phyloP scores from a whole-genome alignment of 2,113 vertebrate genomes.

The Caranx melampygus region DNA sequence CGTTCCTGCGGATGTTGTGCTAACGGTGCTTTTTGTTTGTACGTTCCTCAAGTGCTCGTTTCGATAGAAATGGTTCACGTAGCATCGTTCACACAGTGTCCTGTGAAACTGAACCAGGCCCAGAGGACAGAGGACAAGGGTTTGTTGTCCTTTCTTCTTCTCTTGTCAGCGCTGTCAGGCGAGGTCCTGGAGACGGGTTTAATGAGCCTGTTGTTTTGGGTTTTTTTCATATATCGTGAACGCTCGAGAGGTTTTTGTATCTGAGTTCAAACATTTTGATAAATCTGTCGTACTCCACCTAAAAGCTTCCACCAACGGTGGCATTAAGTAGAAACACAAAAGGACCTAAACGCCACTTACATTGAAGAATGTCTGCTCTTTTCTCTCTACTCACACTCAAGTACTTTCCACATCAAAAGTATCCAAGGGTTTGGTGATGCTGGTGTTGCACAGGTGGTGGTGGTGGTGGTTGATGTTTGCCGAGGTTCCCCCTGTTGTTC shows the following conservation, averaged over 20 bases:
- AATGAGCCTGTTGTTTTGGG: neutral
- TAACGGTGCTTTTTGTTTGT: conserved; percentile 34
- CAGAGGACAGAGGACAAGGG: conserved; percentile 3
- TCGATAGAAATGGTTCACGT: conserved; percentile 25
- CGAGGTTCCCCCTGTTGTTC: neutral
- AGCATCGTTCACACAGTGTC: conserved; percentile 1
- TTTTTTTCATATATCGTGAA: neutral
- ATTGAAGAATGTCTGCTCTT: neutral
- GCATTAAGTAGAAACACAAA: neutral
- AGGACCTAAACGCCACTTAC: neutral
- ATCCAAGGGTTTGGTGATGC: neutral
- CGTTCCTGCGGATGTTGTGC: conserved; percentile 4
- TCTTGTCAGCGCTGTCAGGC: neutral
- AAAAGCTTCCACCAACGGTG: neutral
- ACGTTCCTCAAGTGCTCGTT: conserved; percentile 13
- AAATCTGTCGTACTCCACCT: neutral
- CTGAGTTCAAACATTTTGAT: neutral
- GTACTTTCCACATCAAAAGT: neutral
- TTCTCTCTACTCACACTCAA: neutral
- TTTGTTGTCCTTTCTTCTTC: neutral
- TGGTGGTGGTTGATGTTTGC: neutral
- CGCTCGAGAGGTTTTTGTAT: neutral
- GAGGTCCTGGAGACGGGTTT: neutral
- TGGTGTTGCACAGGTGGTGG: neutral
- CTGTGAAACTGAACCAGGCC: neutral